A percentile compares a stretch with the other conserved stretches of the same genome.
phyloP scores from a whole-genome alignment of 2,888 invertebrate genomes.

The Dastarcus helophoroides region DNA sequence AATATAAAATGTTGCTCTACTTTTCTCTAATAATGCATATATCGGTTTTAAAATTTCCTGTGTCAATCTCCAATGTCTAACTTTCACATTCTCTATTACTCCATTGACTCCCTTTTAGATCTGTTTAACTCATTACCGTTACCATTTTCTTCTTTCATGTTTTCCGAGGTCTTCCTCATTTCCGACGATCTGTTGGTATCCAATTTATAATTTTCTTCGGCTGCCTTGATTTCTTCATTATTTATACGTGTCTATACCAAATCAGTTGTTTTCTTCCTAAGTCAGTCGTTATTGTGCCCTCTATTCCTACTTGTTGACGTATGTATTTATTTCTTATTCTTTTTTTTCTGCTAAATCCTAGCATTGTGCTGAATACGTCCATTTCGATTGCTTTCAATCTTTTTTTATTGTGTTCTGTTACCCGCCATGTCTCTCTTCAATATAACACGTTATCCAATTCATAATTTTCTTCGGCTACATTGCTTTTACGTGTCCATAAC shows the following conservation, averaged over 20 bases:
- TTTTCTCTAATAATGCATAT: too few species aligned
- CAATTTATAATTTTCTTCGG: constrained; percentile 6
- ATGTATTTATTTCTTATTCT: constrained; percentile 6
- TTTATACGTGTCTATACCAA: constrained; percentile 10
- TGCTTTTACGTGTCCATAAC: too few species aligned
- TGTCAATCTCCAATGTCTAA: constrained; percentile 20
- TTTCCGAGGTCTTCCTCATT: constrained; percentile 10
- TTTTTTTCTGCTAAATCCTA: constrained; percentile 9
- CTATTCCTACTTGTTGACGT: constrained; percentile 3
- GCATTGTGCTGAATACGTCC: constrained; percentile 9
- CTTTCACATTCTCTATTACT: constrained; percentile 6
- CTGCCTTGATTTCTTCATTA: constrained; percentile 6
- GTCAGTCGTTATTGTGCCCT: constrained; percentile 5
- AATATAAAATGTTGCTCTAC: too few species aligned
- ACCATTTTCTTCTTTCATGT: constrained; percentile 8
- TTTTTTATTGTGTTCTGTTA: constrained; percentile 8
- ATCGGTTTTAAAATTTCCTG: too few species aligned
- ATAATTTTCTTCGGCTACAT: too few species aligned
- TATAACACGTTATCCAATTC: constrained; percentile 6
- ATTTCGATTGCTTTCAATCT: constrained; percentile 10
- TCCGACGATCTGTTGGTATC: constrained; percentile 5
- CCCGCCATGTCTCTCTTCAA: constrained; percentile 10
- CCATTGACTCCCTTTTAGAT: constrained; percentile 14
- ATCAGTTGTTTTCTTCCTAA: constrained; percentile 6
- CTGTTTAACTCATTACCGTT: constrained; percentile 10